These are phyloP conservation scores for Drosophila rhopaloa DNA, from an alignment of 1,140 invertebrate species.

Conservation along the genomic window DNA sequence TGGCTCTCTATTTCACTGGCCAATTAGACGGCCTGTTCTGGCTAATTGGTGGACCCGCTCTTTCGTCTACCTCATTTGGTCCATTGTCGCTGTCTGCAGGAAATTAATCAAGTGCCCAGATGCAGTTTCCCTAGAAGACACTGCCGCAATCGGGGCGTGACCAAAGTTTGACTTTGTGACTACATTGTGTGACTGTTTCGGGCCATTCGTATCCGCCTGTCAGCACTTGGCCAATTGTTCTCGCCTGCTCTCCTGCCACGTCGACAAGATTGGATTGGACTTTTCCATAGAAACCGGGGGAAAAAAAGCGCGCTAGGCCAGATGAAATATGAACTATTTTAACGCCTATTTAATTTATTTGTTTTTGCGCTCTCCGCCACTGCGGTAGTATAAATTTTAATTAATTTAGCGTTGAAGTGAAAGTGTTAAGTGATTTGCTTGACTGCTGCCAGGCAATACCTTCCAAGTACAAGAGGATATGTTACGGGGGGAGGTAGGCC, in stretches of 20 bases:
- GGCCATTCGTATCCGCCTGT: conserved; percentile 33
- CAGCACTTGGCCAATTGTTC: conserved; percentile 80
- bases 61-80: conserved; percentile 59
- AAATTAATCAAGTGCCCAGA: conserved; percentile 70
- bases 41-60: conserved; percentile 34
- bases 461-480: conserved; percentile 17
- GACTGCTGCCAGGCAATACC: conserved; percentile 38
- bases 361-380: conserved; percentile 34
- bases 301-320: conserved; percentile 8
- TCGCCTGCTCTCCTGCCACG: conserved; percentile 51
- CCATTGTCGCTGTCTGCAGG: conserved; percentile 76
- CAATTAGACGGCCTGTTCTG: conserved; percentile 55
- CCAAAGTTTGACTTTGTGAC: conserved; percentile 39
- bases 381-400: conserved; percentile 72
- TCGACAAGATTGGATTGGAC: conserved; percentile 33
- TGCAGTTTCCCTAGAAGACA: conserved; percentile 23
- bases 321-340: conserved; percentile 84
- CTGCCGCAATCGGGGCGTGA: conserved; percentile 28
- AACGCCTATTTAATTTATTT: conserved; percentile 84
- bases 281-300: conserved; percentile 57
- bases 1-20: conserved; percentile 4
- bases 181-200: conserved; percentile 35
- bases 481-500: conserved; percentile 3
- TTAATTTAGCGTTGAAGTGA: conserved; percentile 80
- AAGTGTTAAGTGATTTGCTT: conserved; percentile 70